Evolutionary conservation across 2,113 vertebrate species (phyloP), one percentile per base, ranked within the genome.

Genomic region (Smithornis capensis): DNA sequence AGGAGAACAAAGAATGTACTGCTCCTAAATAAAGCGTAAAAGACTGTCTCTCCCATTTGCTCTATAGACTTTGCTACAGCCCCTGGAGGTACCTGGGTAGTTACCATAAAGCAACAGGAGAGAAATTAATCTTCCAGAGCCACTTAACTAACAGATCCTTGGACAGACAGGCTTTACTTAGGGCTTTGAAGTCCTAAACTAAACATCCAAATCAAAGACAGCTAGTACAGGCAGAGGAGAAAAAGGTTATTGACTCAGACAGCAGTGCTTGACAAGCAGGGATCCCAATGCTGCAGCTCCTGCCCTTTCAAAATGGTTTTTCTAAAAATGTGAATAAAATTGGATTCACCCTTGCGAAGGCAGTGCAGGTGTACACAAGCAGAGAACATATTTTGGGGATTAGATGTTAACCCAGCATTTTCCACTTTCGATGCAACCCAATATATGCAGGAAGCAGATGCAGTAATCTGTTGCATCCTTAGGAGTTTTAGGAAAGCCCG

Each of bases 171-270:
- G 67, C 28, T 65, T 87, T 42, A 60, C 56, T 68, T 65, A 65
- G 33, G 62, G 55, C 59, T 90, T 65, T 95, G 55, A 87, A 91
- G 63, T 42, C 63, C 74, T 79, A 73, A 92, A 82, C 75, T 27
- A 68, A 91, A 56, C 40, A 76, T 40, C 53, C 49, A 56, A 79
- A 74, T 49, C 69, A 94, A 82, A 93, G 64, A 37, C 60, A 79
- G 68, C 7, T 15, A 31, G 69, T 12, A 14, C 64, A 68, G 69
- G 68, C 2, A 19, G 56, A 49, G 65, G 19, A 89, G 77, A 38
- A 82, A 83, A 45, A 90, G 69, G 74, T 76, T 84, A 64, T 59
- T 68, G 44, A 49, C 69, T 75, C 77, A 68, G 82, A 90, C 14
- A 33, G n/a, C 21, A 27, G 23, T 3, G 56, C 13, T 31, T 50